Base-by-base conservation (phyloP, 2,888 invertebrate species). In the Catotricha subobsoleta region DNA sequence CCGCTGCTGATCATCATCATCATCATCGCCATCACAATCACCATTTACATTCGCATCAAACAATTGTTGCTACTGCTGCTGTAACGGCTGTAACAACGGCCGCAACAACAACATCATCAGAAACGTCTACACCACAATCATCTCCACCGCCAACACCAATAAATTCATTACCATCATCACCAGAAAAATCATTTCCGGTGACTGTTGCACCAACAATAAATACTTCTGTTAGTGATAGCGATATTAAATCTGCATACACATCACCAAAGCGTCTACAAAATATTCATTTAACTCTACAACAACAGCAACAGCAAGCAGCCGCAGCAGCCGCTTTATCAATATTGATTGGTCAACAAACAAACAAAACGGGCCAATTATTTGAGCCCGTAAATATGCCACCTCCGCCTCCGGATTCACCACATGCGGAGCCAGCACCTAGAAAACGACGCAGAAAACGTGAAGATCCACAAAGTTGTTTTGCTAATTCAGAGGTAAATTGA, bases 391-490 rank as follows among this genome's bases (percentile, higher is more conserved):
- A 43, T 46, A 52, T 67, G 67, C 67, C 67, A 67, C 68, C 65
- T 64, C 67, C 69, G 66, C 66, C 68, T 65, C 67, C 68, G 64
- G 68, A 66, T 41, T 51, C 50, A 25, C 41, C 43, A 63, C 49
- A 50, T 45, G 46, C 49, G 44, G 50, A 68, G 64, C 65, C 67
- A 50, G 67, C 66, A 62, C 67, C 69, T 62, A 66, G 70, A 64
- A 70, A 71, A 67, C 67, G 70, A 64, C 67, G 69, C 64, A 67
- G 70, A 63, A 69, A 70, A 61, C 69, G 69, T 62, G 69, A 70
- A 65, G 69, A 69, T 58, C 69, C 69, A 49, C 69, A 69, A 54
- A 69, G 67, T 60, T 68, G 68, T 52, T 66, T 64, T 51, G 58
- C 67, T 51, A 67, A 67, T 57, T 50, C 53, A 28, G 53, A 54